phyloP scores from a whole-genome alignment of 2,888 invertebrate species.

The Drosophila phalerata region DNA sequence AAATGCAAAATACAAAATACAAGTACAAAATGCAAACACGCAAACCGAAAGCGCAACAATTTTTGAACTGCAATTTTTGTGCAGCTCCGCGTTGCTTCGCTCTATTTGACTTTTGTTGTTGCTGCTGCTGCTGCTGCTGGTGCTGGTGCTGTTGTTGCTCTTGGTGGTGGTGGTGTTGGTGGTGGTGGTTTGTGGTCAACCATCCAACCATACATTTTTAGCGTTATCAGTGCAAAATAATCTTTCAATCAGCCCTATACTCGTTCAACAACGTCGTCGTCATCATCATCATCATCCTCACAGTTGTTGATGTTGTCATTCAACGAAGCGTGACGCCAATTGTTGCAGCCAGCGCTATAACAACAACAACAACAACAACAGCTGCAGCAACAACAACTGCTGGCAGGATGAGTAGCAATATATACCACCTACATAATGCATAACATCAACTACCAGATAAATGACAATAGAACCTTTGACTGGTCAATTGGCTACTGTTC shows the following conservation, averaged over 20 bases:
- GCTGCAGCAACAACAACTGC: constrained; percentile 1
- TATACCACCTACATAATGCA: constrained; percentile 37
- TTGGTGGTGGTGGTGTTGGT: constrained; percentile 29
- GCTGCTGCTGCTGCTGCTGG: constrained; percentile 11
- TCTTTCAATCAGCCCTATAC: constrained; percentile 81
- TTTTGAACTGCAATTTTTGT: constrained; percentile 75
- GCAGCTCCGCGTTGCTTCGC: constrained; percentile 59
- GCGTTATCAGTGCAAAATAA: constrained; percentile 84
- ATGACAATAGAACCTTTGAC: constrained; percentile 48
- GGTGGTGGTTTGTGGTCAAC: constrained; percentile 63
- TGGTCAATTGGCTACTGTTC: constrained; percentile 48
- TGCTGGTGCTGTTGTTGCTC: constrained; percentile 11
- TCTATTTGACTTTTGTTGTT: constrained; percentile 73
- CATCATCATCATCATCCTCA: constrained; percentile 39
- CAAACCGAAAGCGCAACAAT: constrained; percentile 79
- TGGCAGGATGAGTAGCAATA: constrained; percentile 56
- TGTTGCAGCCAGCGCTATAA: constrained; percentile 62
- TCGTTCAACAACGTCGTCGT: constrained; percentile 32
- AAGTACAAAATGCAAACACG: constrained; percentile 69
- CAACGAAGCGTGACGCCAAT: constrained; percentile 80
- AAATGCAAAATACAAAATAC: constrained; percentile 30
- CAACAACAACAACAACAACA: constrained; percentile 23
- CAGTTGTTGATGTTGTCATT: constrained; percentile 52
- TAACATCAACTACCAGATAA: constrained; percentile 20
- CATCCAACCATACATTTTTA: constrained; percentile 80